Evolutionary conservation across 2,888 invertebrate genomes (phyloP), one percentile per base, ranked within the genome.

Genomic region (Chydorus sphaericus): DNA sequence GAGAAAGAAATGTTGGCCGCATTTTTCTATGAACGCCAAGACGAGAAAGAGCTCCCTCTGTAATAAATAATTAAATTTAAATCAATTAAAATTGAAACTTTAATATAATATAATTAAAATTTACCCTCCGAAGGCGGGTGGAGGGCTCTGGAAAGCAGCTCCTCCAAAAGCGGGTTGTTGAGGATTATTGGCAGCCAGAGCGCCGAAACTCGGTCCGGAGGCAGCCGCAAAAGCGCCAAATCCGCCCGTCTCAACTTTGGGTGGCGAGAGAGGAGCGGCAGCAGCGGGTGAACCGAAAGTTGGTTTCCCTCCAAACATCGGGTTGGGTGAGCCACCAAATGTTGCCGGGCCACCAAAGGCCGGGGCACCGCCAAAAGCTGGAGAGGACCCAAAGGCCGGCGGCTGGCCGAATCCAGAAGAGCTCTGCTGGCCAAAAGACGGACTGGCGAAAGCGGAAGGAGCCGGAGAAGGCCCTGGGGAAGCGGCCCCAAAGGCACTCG

Each of bases 111-210:
- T 18, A 16, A 31, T 11, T 16, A 6, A 7, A 16, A 31, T 11
- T 44, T 54, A 54, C 54, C 54, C 48, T 53, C 53, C 53, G 18
- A 52, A 52, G 10, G 52, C 33, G 2, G 52, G 52, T 11, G 54
- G 39, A n/a, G 29, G 39, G 16, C 10, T 29, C 6, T 23, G 33
- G 11, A 52, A 52, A 20, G 36, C 52, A 16, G 52, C 36, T 2
- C 52, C 52, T 36, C 52, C 52, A 52, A 52, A 52, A 23, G 55
- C 55, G 10, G 55, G 55, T 16, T 48, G 55, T 10, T 48, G 31
- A 55, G 28, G 31, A 6, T 28, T 18, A 26, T 29, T 31, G 8
- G 29, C 29, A 20, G 55, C 48, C 31, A 55, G 16, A 6, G 48
- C 31, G 11, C 48, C 55, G 16, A 55, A 55, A 23, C 29, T 23